Percentiles rank a stretch among this genome's conserved stretches.
phyloP scores from a whole-genome alignment of 1,140 invertebrate species.

The Frieseomelitta varia region DNA sequence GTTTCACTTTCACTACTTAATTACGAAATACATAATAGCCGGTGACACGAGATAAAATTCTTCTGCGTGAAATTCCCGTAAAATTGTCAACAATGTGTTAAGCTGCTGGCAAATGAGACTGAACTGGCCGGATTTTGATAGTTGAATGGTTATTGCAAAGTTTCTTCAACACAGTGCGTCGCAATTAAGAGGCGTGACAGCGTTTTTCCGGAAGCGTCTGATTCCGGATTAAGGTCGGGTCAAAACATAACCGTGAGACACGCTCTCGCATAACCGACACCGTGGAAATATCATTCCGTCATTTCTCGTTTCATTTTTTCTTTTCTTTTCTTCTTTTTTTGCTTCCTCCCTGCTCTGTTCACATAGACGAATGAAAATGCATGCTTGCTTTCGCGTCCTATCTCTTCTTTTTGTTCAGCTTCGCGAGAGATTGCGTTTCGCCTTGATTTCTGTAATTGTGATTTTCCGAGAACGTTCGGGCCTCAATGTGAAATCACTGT shows the following conservation, averaged over 20 bases:
- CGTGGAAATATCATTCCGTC: constrained; percentile 11
- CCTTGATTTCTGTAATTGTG: background rate
- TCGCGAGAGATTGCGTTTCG: constrained; percentile 1
- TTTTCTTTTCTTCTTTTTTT: too few species aligned
- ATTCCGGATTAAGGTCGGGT: constrained; percentile 43
- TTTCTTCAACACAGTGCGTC: background rate
- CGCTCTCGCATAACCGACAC: too few species aligned
- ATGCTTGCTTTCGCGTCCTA: background rate
- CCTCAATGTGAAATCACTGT: background rate
- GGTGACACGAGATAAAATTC: too few species aligned
- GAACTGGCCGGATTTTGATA: background rate
- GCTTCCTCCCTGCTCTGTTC: too few species aligned
- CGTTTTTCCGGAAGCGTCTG: constrained; percentile 36
- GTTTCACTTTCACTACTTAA: too few species aligned
- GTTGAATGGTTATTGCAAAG: background rate
- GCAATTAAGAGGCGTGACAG: constrained; percentile 29
- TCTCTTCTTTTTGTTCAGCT: background rate
- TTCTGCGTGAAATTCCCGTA: too few species aligned
- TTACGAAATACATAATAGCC: too few species aligned
- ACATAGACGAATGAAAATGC: constrained; percentile 16
- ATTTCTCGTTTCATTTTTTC: constrained; percentile 18
- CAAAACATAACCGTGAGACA: constrained; percentile 22
- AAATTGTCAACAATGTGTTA: too few species aligned
- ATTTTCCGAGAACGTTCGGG: background rate
- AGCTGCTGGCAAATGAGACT: background rate